Conservation (phyloP, 2,888 invertebrate species). For the Cataglyphis cursor region DNA sequence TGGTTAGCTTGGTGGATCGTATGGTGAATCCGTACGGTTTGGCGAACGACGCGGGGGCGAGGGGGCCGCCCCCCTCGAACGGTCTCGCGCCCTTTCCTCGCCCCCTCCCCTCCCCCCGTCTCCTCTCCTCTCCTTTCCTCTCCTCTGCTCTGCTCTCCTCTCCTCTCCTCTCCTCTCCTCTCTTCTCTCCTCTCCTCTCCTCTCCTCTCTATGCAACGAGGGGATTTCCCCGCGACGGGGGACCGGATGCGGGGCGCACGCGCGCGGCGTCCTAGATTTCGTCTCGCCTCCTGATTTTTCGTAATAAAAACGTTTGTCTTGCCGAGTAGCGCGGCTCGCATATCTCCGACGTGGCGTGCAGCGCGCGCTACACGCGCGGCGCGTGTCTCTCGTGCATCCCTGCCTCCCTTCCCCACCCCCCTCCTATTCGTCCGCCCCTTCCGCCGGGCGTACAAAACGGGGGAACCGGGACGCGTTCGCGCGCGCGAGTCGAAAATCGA, state of each 20-base stretch:
- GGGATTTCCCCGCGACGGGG: constrained; percentile 34
- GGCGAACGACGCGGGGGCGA: constrained; percentile 31
- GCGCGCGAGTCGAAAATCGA: constrained; percentile 41
- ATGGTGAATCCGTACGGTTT: constrained; percentile 42
- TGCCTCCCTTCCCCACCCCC: constrained; percentile 17
- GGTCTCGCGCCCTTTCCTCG: neutral
- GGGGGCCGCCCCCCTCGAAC: neutral
- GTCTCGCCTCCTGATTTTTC: constrained; percentile 84
- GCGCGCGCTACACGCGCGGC: constrained; percentile 52
- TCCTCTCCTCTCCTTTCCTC: neutral
- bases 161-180: neutral
- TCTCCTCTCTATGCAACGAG: neutral
- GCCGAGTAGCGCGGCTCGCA: constrained; percentile 79
- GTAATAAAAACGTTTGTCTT: constrained; percentile 85
- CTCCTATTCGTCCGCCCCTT: neutral
- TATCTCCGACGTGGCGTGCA: constrained; percentile 71
- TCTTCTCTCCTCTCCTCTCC: neutral
- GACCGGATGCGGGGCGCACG: constrained; percentile 66
- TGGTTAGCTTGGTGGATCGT: constrained; percentile 65
- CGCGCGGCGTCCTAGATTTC: constrained; percentile 81
- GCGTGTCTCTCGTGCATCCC: constrained; percentile 39
- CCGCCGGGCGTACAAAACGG: neutral
- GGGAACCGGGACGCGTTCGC: neutral
- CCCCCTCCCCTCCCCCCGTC: neutral
- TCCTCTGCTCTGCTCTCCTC: neutral